Evolutionary conservation across 2,113 vertebrate genomes (phyloP).

Genomic region (Atlantisia rogersi): DNA sequence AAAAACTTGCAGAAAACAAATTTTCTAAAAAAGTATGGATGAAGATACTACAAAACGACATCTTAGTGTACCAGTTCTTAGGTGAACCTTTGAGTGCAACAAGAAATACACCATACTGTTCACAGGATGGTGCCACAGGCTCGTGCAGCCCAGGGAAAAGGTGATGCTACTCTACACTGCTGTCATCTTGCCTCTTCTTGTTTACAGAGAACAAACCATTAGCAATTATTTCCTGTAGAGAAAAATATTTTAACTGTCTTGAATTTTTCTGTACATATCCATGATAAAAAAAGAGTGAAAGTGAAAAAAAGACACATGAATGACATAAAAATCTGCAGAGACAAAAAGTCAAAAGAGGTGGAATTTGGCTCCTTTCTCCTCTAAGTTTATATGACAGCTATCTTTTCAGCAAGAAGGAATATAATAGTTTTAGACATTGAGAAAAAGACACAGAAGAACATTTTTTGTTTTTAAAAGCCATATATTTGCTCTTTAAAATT

Average conservation of each 20-base stretch:
- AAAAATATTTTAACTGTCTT: not conserved
- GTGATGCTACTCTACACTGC: not conserved
- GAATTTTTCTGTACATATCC: not conserved
- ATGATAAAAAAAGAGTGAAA: not conserved
- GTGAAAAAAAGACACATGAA: not conserved
- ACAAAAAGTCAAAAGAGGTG: not conserved
- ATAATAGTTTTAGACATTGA: not conserved
- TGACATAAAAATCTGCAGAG: not conserved
- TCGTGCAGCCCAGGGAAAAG: not conserved
- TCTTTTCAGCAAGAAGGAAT: not conserved
- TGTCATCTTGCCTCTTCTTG: not conserved
- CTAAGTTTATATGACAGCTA: not conserved
- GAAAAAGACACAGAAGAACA: not conserved
- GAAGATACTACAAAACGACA: not conserved
- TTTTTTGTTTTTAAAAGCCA: not conserved
- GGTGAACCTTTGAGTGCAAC: not conserved
- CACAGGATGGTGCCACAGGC: constrained; percentile 6
- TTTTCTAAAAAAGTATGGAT: not conserved
- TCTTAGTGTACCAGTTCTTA: not conserved
- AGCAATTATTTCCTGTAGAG: not conserved
- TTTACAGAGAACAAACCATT: not conserved
- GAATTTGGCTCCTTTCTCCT: not conserved
- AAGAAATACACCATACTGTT: not conserved
- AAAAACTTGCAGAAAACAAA: not conserved
- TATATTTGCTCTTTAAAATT: not conserved